These are phyloP conservation scores for Lymantria monacha DNA, from an alignment of 2,888 invertebrate species.

Conservation along the genomic window DNA sequence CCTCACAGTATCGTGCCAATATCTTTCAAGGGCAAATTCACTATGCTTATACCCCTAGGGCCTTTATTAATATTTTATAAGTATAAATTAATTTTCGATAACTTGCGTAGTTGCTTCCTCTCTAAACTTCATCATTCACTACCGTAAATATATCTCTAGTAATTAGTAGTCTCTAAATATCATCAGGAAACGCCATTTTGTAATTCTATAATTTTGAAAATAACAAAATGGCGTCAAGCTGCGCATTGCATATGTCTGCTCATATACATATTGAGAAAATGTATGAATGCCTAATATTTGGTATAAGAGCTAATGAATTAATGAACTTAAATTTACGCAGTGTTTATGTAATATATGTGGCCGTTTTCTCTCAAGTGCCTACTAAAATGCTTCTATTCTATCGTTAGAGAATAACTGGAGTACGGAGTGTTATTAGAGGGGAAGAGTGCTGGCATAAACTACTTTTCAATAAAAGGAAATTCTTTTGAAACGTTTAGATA, in stretches of 20 bases:
- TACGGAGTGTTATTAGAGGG: slow-evolving; percentile 26
- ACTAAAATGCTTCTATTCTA: slow-evolving; percentile 45
- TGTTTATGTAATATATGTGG: slow-evolving; percentile 23
- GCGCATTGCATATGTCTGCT: background rate
- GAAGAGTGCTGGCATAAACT: slow-evolving; percentile 26
- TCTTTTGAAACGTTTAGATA: slow-evolving; percentile 16
- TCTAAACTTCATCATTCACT: slow-evolving; percentile 27
- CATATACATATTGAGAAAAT: slow-evolving; percentile 8
- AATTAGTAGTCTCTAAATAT: slow-evolving; percentile 3
- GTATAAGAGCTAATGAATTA: slow-evolving; percentile 16
- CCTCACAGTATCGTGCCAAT: too few species aligned
- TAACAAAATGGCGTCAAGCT: background rate
- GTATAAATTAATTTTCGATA: slow-evolving; percentile 35
- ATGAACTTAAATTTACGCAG: slow-evolving; percentile 10
- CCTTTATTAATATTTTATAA: slow-evolving; percentile 32
- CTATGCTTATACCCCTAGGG: too few species aligned
- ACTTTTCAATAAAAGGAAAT: slow-evolving; percentile 4
- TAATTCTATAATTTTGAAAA: too few species aligned
- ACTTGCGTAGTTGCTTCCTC: slow-evolving; percentile 34
- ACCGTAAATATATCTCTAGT: slow-evolving; percentile 26
- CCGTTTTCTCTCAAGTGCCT: slow-evolving; percentile 52
- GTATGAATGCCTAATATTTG: slow-evolving; percentile 23
- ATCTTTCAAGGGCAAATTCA: too few species aligned
- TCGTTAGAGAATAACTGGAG: slow-evolving; percentile 38
- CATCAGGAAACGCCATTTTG: too few species aligned